These are phyloP conservation scores for Rutpela maculata DNA, from an alignment of 2,888 invertebrate species.

Conservation along the genomic window DNA sequence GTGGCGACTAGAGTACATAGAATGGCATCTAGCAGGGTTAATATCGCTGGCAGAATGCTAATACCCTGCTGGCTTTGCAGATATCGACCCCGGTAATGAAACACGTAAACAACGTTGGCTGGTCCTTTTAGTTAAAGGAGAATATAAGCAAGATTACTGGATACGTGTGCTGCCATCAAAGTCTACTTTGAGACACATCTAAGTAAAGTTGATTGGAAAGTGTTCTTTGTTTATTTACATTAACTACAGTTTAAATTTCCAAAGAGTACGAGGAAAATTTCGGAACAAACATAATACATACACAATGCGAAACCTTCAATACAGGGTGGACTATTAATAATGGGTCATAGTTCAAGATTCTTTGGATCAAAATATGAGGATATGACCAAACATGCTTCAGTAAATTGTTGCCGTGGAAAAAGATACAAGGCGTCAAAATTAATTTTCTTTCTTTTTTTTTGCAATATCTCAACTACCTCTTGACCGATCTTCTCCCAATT, in stretches of 20 bases:
- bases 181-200: constrained; percentile 30
- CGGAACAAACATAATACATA: neutral
- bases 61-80: constrained; percentile 56
- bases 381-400: too few species aligned
- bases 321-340: too few species aligned
- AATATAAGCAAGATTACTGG: constrained; percentile 54
- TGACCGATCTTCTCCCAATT: too few species aligned
- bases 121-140: constrained; percentile 54
- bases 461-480: too few species aligned
- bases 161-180: constrained; percentile 29
- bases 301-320: too few species aligned
- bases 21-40: constrained; percentile 48
- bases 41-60: constrained; percentile 57
- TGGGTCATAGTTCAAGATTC: too few species aligned
- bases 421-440: too few species aligned
- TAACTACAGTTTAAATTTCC: neutral
- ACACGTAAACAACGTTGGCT: constrained; percentile 57
- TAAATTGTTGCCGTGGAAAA: too few species aligned
- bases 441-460: too few species aligned
- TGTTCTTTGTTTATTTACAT: constrained; percentile 24
- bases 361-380: too few species aligned
- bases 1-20: constrained; percentile 42
- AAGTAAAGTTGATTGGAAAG: constrained; percentile 36
- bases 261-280: neutral
- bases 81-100: constrained; percentile 58